Percentiles rank a stretch among this genome's conserved stretches.
phyloP scores from a whole-genome alignment of 1,140 invertebrate genomes.

The Drosophila fuyamai region DNA sequence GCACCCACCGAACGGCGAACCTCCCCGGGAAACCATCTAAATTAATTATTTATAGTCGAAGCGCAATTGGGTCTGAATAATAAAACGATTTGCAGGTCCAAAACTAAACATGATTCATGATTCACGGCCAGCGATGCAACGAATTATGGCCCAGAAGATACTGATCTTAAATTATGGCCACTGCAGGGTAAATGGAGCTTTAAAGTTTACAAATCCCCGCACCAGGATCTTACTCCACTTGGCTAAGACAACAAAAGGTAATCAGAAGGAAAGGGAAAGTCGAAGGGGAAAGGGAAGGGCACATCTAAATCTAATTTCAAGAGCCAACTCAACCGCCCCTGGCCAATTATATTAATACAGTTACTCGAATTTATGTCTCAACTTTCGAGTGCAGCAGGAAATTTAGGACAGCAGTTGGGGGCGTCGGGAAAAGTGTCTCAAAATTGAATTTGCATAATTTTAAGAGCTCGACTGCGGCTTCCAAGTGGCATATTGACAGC shows the following conservation, averaged over 20 bases:
- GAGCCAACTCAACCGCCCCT: slow-evolving; percentile 50
- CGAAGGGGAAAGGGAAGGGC: neutral
- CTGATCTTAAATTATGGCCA: slow-evolving; percentile 65
- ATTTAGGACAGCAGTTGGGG: neutral
- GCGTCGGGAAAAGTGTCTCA: slow-evolving; percentile 61
- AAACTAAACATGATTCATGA: slow-evolving; percentile 75
- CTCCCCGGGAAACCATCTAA: slow-evolving; percentile 59
- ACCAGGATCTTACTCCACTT: slow-evolving; percentile 10
- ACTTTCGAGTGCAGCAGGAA: slow-evolving; percentile 18
- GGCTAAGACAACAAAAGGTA: slow-evolving; percentile 36
- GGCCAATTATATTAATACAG: slow-evolving; percentile 82
- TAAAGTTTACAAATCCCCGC: neutral
- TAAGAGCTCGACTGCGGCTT: slow-evolving; percentile 75
- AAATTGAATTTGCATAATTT: slow-evolving; percentile 84
- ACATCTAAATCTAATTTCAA: slow-evolving; percentile 77
- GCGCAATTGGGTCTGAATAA: slow-evolving; percentile 74
- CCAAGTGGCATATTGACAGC: slow-evolving; percentile 79
- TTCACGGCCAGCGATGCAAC: slow-evolving; percentile 41
- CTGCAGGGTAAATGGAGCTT: slow-evolving; percentile 45
- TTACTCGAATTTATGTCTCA: slow-evolving; percentile 78
- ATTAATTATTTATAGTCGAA: slow-evolving; percentile 80
- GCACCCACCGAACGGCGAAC: slow-evolving; percentile 1
- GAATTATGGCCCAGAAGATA: slow-evolving; percentile 63
- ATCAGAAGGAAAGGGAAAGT: slow-evolving; percentile 16
- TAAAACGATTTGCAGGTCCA: slow-evolving; percentile 76